phyloP scores from a whole-genome alignment of 2,888 invertebrate genomes.

The Apeira syringaria region DNA sequence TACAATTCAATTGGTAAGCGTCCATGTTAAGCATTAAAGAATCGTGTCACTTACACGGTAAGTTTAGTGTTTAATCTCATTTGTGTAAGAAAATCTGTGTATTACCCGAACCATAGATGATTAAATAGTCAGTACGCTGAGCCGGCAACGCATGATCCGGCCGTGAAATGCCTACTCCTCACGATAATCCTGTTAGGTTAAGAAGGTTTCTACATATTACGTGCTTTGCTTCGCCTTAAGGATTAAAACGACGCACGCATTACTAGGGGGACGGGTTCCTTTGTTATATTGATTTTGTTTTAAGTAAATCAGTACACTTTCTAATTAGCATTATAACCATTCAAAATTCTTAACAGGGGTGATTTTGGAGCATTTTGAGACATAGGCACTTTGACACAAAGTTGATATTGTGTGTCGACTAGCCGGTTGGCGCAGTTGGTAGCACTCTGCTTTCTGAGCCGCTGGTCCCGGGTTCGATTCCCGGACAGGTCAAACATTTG shows the following conservation, averaged over 20 bases:
- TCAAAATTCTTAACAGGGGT: too few relatives aligned
- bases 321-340: too few relatives aligned
- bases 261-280: constrained; percentile 17
- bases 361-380: too few relatives aligned
- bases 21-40: too few relatives aligned
- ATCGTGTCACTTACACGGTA: not conserved
- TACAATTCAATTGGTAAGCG: too few relatives aligned
- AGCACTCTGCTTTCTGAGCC: too few relatives aligned
- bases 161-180: constrained; percentile 84
- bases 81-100: constrained; percentile 83
- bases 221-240: constrained; percentile 87
- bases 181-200: constrained; percentile 89
- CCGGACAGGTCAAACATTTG: too few relatives aligned
- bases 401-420: too few relatives aligned
- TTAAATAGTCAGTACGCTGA: not conserved
- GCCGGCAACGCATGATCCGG: constrained; percentile 79
- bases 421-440: too few relatives aligned
- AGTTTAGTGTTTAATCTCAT: constrained; percentile 62
- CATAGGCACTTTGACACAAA: too few relatives aligned
- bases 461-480: too few relatives aligned
- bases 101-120: constrained; percentile 58
- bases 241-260: constrained; percentile 80
- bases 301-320: constrained; percentile 22
- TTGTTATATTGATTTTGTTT: constrained; percentile 20
- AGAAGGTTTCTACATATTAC: constrained; percentile 89